phyloP scores from a whole-genome alignment of 2,888 invertebrate genomes.

The Cerastoderma edule region DNA sequence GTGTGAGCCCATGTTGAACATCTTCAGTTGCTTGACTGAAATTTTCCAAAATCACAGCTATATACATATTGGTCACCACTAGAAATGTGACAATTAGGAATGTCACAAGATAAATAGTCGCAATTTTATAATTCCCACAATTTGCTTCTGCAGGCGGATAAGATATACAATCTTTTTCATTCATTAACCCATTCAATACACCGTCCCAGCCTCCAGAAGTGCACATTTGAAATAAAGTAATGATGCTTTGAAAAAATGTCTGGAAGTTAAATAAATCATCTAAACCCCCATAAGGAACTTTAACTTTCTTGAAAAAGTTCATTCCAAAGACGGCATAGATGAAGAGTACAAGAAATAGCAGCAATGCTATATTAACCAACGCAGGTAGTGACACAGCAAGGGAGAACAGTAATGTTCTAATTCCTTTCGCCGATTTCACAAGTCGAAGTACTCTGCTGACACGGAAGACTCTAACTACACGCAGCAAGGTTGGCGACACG shows the following conservation, averaged over 20 bases:
- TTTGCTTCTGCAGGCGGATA: constrained; percentile 17
- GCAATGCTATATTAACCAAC: constrained; percentile 98
- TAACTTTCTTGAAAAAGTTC: constrained; percentile 96
- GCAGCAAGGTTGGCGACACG: constrained; percentile 97
- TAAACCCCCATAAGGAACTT: constrained; percentile 95
- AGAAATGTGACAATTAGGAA: constrained; percentile 99
- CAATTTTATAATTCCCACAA: constrained; percentile 96
- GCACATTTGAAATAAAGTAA: constrained; percentile 95
- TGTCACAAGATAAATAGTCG: constrained; percentile 96
- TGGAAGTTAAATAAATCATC: constrained; percentile 99
- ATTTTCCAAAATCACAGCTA: constrained; percentile 99
- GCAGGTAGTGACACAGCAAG: constrained; percentile 99
- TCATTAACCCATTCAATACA: constrained; percentile 95
- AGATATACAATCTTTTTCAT: constrained; percentile 7
- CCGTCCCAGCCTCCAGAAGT: constrained; percentile 93
- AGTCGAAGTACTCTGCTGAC: constrained; percentile 98
- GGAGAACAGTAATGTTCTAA: constrained; percentile 97
- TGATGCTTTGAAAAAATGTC: constrained; percentile 99
- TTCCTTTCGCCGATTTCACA: constrained; percentile 99
- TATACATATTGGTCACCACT: constrained; percentile 99
- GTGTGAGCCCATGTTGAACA: constrained; percentile 92
- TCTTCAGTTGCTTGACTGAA: constrained; percentile 99
- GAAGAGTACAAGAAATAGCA: constrained; percentile 99
- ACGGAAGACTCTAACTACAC: constrained; percentile 99
- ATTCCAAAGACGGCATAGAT: constrained; percentile 99